These are phyloP conservation scores for Phengaris alcon DNA, from an alignment of 2,888 invertebrate genomes.

Conservation along the genomic window DNA sequence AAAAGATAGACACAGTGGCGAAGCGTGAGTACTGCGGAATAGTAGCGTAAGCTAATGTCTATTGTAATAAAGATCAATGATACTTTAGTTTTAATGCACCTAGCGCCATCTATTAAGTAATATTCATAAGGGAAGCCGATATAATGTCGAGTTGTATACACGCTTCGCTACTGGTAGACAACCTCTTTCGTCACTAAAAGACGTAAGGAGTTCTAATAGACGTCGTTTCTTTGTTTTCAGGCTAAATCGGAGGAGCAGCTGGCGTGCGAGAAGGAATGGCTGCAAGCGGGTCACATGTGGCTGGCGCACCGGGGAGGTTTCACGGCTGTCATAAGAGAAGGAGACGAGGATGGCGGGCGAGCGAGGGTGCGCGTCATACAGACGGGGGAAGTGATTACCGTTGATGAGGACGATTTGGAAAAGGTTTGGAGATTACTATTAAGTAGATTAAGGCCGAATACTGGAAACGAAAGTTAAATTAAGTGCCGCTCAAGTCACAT, in stretches of 20 bases:
- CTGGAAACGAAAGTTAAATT: too few species aligned
- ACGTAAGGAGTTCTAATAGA: background rate
- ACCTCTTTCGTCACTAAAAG: background rate
- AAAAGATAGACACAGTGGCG: too few species aligned
- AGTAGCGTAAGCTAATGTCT: too few species aligned
- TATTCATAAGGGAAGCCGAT: too few species aligned
- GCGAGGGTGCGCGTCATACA: slow-evolving; percentile 87
- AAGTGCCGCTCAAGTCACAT: too few species aligned
- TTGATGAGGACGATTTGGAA: slow-evolving; percentile 97
- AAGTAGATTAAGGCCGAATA: too few species aligned
- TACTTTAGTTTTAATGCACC: too few species aligned
- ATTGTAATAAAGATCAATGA: too few species aligned
- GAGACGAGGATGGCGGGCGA: slow-evolving; percentile 84
- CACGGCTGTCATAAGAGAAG: slow-evolving; percentile 87
- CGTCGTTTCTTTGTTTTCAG: slow-evolving; percentile 53
- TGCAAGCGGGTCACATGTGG: slow-evolving; percentile 90
- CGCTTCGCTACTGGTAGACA: background rate
- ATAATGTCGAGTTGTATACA: too few species aligned
- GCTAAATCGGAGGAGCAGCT: slow-evolving; percentile 83
- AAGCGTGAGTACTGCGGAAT: too few species aligned
- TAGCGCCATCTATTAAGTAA: too few species aligned
- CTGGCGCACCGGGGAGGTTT: slow-evolving; percentile 96
- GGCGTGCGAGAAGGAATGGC: slow-evolving; percentile 83
- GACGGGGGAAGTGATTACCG: slow-evolving; percentile 89
- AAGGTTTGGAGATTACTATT: slow-evolving; percentile 78